Evolutionary conservation across 2,113 vertebrate genomes (phyloP).

Genomic region (Gymnorhina tibicen): DNA sequence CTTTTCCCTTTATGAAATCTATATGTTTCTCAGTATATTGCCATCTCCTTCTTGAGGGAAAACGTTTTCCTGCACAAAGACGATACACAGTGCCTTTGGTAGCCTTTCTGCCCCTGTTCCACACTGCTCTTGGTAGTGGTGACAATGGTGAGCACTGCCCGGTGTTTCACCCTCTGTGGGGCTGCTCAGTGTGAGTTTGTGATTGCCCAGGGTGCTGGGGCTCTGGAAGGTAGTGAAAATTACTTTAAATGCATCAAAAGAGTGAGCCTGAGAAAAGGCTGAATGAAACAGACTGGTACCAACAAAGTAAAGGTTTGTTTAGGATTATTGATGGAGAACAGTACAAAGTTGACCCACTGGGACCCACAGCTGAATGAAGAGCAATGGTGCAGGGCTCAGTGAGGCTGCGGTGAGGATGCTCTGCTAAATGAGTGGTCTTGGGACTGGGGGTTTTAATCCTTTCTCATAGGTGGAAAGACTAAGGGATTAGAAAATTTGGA

Average conservation of each 20-base stretch:
- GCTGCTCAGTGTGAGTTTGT: background rate
- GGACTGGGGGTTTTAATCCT: background rate
- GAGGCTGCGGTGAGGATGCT: background rate
- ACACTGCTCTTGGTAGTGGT: accelerated
- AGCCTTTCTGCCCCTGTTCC: background rate
- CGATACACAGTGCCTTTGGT: background rate
- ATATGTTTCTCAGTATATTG: background rate
- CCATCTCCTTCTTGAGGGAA: background rate
- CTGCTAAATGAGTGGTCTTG: background rate
- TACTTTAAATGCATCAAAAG: background rate
- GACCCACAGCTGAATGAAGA: background rate
- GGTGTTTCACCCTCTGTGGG: background rate
- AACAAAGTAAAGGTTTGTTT: background rate
- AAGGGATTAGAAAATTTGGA: background rate
- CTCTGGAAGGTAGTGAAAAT: background rate
- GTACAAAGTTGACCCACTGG: background rate
- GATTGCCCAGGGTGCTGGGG: background rate
- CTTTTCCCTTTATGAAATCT: background rate
- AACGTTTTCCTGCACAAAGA: background rate
- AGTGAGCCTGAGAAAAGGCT: background rate
- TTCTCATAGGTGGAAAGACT: background rate
- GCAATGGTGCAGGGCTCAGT: accelerated
- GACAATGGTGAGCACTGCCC: background rate
- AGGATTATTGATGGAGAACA: background rate
- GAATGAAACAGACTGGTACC: background rate